Evolutionary conservation across 23 tunicate species (phyloP).

Genomic region (Halocynthia roretzi): DNA sequence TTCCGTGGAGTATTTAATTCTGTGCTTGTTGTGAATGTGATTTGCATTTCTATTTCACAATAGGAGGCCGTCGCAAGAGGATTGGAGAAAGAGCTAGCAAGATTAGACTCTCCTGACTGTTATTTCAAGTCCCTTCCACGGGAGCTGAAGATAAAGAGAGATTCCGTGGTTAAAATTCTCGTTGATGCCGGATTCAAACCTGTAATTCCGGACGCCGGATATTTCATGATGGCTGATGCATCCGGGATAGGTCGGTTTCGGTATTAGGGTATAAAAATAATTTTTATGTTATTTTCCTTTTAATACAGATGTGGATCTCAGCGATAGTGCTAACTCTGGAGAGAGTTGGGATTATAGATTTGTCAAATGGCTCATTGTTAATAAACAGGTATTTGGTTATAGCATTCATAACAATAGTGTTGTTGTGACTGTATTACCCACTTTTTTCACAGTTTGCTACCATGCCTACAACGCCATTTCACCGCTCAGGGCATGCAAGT

Average conservation of each 20-base stretch:
- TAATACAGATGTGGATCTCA: conserved; percentile 1
- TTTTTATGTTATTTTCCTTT: too few relatives aligned
- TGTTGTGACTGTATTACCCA: not conserved
- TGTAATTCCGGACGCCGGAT: conserved; percentile 87
- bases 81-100: conserved; percentile 40
- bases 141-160: conserved; percentile 71
- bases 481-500: conserved; percentile 43
- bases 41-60: not conserved
- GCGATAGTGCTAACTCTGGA: conserved; percentile 8
- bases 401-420: not conserved
- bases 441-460: conserved; percentile 44
- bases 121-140: conserved; percentile 65
- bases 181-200: conserved; percentile 77
- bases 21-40: not conserved
- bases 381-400: conserved; percentile 42
- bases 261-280: too few relatives aligned
- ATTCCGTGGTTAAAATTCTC: conserved; percentile 41
- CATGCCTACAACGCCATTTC: conserved; percentile 81
- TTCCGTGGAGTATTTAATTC: not conserved
- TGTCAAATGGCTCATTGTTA: conserved; percentile 75
- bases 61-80: conserved; percentile 75
- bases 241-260: conserved; percentile 34
- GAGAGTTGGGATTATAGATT: conserved; percentile 68
- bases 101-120: conserved; percentile 46
- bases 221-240: conserved; percentile 94